Evolutionary conservation across 2,888 invertebrate species (phyloP).

Genomic region (Diaperis boleti): DNA sequence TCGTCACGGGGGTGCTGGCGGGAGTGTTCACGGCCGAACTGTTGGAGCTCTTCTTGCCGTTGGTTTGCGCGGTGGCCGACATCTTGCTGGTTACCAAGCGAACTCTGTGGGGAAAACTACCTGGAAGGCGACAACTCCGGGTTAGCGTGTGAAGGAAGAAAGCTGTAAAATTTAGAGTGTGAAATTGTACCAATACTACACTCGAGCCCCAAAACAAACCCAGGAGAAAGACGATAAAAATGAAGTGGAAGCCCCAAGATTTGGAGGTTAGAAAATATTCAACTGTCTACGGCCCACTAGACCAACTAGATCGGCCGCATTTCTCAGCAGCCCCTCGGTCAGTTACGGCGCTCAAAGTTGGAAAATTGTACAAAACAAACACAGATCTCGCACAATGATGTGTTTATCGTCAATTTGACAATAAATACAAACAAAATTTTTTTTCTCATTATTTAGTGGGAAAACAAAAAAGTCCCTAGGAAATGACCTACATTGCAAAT

Average conservation of each 20-base stretch:
- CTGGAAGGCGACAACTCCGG: no score
- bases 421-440: conserved; percentile 47
- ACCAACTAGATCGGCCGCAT: not conserved
- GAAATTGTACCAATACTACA: no score
- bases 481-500: conserved; percentile 56
- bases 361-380: conserved; percentile 7
- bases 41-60: conserved; percentile 61
- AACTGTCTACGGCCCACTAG: not conserved
- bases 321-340: no score
- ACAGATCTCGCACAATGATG: conserved; percentile 33
- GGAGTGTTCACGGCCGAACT: conserved; percentile 63
- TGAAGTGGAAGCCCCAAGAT: conserved; percentile 35
- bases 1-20: conserved; percentile 62
- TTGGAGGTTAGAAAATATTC: conserved; percentile 24
- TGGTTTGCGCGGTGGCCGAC: conserved; percentile 56
- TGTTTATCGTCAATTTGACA: conserved; percentile 42
- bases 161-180: no score
- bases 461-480: conserved; percentile 56
- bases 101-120: conserved; percentile 52
- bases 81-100: conserved; percentile 50
- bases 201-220: no score
- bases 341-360: no score
- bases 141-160: no score
- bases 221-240: no score
- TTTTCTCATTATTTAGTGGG: conserved; percentile 48